Percentiles rank a stretch among this genome's conserved stretches.
Evolutionary conservation across 2,888 invertebrate genomes (phyloP).

Genomic region (Melieria crassipennis): DNA sequence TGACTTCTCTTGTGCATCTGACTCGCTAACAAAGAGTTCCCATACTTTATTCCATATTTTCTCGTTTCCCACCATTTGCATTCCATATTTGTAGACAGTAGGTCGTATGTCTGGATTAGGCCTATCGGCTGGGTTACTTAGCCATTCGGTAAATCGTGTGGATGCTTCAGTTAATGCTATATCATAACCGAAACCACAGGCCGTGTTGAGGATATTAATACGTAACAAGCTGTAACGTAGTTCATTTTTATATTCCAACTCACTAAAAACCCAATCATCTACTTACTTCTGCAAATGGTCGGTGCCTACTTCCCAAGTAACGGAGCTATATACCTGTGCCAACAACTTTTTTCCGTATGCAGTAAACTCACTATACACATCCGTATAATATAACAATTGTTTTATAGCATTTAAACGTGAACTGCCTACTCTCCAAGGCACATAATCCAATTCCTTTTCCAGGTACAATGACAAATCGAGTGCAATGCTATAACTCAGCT

Average conservation of each 20-base stretch:
- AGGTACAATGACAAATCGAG: slow-evolving; percentile 78
- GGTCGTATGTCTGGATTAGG: slow-evolving; percentile 74
- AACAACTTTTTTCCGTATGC: slow-evolving; percentile 72
- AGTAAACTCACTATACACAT: slow-evolving; percentile 69
- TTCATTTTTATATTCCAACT: slow-evolving; percentile 3
- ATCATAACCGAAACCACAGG: slow-evolving; percentile 72
- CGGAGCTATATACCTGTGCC: slow-evolving; percentile 69
- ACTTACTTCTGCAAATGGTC: slow-evolving; percentile 66
- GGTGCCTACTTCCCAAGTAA: slow-evolving; percentile 71
- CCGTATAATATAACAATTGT: slow-evolving; percentile 69
- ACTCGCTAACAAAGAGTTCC: slow-evolving; percentile 76
- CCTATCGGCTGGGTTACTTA: slow-evolving; percentile 65
- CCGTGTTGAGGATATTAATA: slow-evolving; percentile 71
- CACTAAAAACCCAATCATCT: slow-evolving; percentile 18
- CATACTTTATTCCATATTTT: slow-evolving; percentile 81
- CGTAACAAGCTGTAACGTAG: slow-evolving; percentile 71
- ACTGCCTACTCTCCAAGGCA: slow-evolving; percentile 81
- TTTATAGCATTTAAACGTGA: slow-evolving; percentile 68
- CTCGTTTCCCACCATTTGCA: slow-evolving; percentile 71
- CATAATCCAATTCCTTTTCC: slow-evolving; percentile 72
- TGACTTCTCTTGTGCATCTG: slow-evolving; percentile 81
- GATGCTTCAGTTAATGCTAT: slow-evolving; percentile 72
- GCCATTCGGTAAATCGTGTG: slow-evolving; percentile 72
- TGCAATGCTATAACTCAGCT: slow-evolving; percentile 74
- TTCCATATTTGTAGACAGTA: slow-evolving; percentile 77